Conservation (phyloP, 2,888 invertebrate genomes). For the Diploptera punctata region DNA sequence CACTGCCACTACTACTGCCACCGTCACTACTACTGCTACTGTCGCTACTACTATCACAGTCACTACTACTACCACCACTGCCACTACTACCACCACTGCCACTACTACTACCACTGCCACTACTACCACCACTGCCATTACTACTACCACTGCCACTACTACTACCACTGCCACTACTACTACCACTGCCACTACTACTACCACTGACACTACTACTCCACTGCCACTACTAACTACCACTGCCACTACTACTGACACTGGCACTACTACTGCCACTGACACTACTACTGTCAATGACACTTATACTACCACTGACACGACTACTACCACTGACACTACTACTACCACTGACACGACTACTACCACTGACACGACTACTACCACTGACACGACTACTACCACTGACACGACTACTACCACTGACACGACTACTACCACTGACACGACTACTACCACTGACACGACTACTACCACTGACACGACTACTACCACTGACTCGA, state of each 20-base stretch:
- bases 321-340: background rate
- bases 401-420: background rate
- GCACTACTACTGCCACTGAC: background rate
- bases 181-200: background rate
- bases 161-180: background rate
- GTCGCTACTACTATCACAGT: background rate
- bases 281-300: background rate
- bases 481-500: background rate
- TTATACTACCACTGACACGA: background rate
- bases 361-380: background rate
- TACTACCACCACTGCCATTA: background rate
- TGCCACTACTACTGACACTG: background rate
- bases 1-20: background rate
- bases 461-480: background rate
- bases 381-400: background rate
- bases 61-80: background rate
- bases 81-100: background rate
- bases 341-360: background rate
- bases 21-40: background rate
- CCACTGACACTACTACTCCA: background rate
- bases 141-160: background rate
- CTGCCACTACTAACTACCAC: background rate
- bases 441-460: background rate
- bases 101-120: conserved; percentile 2
- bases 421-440: background rate